Evolutionary conservation across 2,797 vertebrate genomes (phyloP).

Genomic region (Margarornis squamiger): DNA sequence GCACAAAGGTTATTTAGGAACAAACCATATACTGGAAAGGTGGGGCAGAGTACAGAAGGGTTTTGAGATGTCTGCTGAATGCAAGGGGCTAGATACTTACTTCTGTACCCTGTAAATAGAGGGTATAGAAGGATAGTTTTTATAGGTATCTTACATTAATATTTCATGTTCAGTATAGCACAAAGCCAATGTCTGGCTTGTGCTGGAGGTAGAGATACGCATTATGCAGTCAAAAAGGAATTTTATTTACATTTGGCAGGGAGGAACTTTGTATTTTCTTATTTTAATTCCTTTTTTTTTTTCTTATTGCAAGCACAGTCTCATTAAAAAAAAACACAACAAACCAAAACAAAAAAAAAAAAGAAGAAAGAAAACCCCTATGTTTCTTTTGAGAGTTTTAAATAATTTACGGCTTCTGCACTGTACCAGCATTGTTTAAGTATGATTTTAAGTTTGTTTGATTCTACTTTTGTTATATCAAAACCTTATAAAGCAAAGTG

Average conservation of each 20-base stretch:
- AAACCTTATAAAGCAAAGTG: not conserved
- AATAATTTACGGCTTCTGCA: not conserved
- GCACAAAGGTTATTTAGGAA: constrained; percentile 51
- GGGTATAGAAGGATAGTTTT: constrained; percentile 27
- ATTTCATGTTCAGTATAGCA: constrained; percentile 27
- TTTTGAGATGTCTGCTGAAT: not conserved
- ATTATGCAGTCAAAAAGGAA: constrained; percentile 19
- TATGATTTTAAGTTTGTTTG: not conserved
- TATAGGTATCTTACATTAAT: constrained; percentile 41
- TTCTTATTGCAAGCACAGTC: not conserved
- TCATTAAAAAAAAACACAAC: not conserved
- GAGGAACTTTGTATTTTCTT: not conserved
- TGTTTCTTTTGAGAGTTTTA: not conserved
- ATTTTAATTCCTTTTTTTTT: not conserved
- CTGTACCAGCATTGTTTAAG: not conserved
- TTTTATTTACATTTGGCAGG: not conserved
- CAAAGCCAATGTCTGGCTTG: not conserved
- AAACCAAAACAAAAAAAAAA: not conserved
- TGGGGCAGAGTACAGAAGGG: not conserved
- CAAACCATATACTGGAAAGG: not conserved
- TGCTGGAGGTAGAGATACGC: not conserved
- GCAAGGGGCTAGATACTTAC: not conserved
- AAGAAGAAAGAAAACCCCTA: not conserved
- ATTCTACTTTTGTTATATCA: not conserved
- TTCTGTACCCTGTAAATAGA: constrained; percentile 19